Percentiles rank a stretch among this genome's conserved stretches.
These are phyloP conservation scores for Poecilus cupreus DNA, from an alignment of 2,888 invertebrate genomes.

Conservation along the genomic window DNA sequence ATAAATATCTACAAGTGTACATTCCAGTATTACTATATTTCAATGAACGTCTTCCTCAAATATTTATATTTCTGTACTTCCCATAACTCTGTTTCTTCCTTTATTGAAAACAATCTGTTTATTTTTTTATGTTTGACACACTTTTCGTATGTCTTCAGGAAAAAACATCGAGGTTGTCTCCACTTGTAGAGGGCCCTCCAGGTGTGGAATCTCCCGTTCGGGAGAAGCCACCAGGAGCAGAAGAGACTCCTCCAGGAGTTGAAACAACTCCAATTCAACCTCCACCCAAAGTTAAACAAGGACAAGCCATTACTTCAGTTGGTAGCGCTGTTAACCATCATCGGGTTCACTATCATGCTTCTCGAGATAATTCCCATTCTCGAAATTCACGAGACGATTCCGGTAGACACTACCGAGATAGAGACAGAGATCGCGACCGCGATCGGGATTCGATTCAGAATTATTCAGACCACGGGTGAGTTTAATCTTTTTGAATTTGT, in stretches of 20 bases:
- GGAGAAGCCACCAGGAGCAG: conserved; percentile 20
- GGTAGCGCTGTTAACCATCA: conserved; percentile 54
- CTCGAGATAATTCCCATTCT: conserved; percentile 14
- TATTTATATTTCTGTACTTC: no score
- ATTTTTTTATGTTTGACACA: not conserved
- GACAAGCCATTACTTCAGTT: conserved; percentile 54
- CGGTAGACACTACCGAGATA: conserved; percentile 8
- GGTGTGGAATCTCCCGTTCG: conserved; percentile 72
- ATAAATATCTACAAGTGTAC: no score
- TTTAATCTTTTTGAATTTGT: not conserved
- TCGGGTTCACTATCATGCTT: conserved; percentile 26
- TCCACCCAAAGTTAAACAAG: conserved; percentile 21
- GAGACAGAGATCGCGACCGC: no score
- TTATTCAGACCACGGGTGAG: conserved; percentile 42
- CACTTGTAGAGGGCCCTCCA: conserved; percentile 66
- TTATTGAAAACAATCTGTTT: no score
- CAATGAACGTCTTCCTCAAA: no score
- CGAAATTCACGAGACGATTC: conserved; percentile 14
- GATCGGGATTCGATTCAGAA: not conserved
- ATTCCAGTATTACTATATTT: no score
- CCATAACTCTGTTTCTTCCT: no score
- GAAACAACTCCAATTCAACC: conserved; percentile 70
- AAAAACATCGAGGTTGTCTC: conserved; percentile 1
- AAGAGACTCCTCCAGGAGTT: conserved; percentile 70
- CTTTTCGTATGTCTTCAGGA: conserved; percentile 26